Evolutionary conservation across 2,797 vertebrate species (phyloP), one percentile per base, ranked within the genome.

Genomic region (Alauda arvensis): DNA sequence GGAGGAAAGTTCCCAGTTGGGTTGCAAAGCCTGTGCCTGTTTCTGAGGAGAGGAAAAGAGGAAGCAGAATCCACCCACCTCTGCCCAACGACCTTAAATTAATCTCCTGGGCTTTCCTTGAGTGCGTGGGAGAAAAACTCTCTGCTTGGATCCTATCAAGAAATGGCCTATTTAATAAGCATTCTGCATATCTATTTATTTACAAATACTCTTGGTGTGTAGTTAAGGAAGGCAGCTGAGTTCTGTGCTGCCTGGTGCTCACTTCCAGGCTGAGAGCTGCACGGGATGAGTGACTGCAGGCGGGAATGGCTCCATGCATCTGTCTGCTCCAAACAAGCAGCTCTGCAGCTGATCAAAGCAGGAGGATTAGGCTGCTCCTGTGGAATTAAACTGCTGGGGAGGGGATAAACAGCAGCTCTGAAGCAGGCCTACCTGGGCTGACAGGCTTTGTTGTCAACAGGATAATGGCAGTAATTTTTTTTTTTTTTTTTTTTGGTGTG

Each of bases 281-380:
- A 0, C 17, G 40, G 62, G 82, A 66, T 66, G 66, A 56, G 51
- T 78, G 86, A 37, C 68, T 45, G 74, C 66, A 28, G 83, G 69
- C 63, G 37, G 21, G 55, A 83, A n/a, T 3, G 3, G 74, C 70
- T 83, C 45, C 2, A 2, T 0, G 24, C 34, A 6, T 66, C 82
- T 9, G 63, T 79, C 82, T 90, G 70, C n/a, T 85, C 34, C 8
- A 7, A 68, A 76, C 82, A 70, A 67, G 74, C 77, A 18, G 11
- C 28, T 83, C 13, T 69, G 69, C 57, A 57, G 86, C 67, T 93
- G 92, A 92, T 94, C 92, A 93, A 91, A 94, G 92, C 20, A 0
- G 57, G n/a, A 70, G 79, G 74, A 91, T 90, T 67, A 55, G 26
- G 69, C 72, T 78, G 88, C 88, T 91, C 84, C 90, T 3, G 8